Conservation (phyloP, 2,888 invertebrate genomes). For the Neoaliturus tenellus region DNA sequence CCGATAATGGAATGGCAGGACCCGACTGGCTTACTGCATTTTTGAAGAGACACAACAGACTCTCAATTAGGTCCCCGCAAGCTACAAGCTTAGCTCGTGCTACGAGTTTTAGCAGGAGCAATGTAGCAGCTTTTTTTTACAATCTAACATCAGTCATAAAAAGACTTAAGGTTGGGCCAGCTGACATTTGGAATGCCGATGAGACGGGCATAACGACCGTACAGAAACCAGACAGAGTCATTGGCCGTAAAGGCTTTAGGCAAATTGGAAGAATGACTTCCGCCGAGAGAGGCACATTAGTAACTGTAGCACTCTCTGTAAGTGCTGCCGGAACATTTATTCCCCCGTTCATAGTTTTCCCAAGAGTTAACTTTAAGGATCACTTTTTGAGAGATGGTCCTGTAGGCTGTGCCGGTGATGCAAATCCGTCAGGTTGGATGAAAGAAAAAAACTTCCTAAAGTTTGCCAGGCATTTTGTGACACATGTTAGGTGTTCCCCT, state of each 20-base stretch:
- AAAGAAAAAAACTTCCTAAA: slow-evolving; percentile 51
- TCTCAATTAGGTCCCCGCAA: slow-evolving; percentile 31
- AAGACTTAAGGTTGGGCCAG: slow-evolving; percentile 38
- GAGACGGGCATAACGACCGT: slow-evolving; percentile 58
- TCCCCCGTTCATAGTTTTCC: slow-evolving; percentile 66
- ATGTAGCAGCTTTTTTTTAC: slow-evolving; percentile 65
- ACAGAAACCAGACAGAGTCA: slow-evolving; percentile 55
- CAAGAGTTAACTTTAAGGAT: slow-evolving; percentile 62
- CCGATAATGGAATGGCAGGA: slow-evolving; percentile 57
- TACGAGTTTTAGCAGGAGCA: slow-evolving; percentile 50
- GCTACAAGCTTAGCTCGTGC: slow-evolving; percentile 47
- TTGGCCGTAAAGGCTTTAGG: slow-evolving; percentile 61
- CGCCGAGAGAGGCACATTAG: slow-evolving; percentile 63
- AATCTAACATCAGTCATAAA: slow-evolving; percentile 61
- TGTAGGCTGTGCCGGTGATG: slow-evolving; percentile 63
- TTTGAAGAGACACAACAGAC: slow-evolving; percentile 1
- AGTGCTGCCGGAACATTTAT: slow-evolving; percentile 63
- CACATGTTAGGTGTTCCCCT: neutral
- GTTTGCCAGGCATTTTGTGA: slow-evolving; percentile 56
- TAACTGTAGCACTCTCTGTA: slow-evolving; percentile 61
- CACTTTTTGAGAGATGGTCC: slow-evolving; percentile 68
- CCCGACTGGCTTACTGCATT: slow-evolving; percentile 37
- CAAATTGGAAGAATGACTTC: slow-evolving; percentile 65
- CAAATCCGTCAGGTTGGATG: slow-evolving; percentile 67
- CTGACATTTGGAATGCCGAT: slow-evolving; percentile 60